Evolutionary conservation across 1,140 invertebrate genomes (phyloP), one percentile per base, ranked within the genome.

Genomic region (Cataglyphis hispanica): DNA sequence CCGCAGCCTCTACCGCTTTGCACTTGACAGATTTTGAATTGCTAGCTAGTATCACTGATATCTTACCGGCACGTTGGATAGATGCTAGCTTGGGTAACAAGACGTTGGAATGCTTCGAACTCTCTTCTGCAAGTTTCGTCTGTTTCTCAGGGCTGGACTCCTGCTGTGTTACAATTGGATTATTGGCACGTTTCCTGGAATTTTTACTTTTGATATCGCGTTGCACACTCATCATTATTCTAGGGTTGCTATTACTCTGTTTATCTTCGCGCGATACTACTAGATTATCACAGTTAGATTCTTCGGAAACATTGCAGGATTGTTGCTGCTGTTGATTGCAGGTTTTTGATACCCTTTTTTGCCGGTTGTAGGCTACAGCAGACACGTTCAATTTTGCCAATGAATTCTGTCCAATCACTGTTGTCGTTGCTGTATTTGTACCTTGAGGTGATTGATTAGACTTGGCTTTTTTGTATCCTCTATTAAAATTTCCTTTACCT

Each of bases 211-310:
- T 93, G 27, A 87, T 66, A 69, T 91, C 90, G 86, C 89, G 90
- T 67, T 92, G 89, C 40, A 66, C 84, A 63, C 67, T 85, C 77
- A 89, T 83, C 66, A 80, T 87, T 89, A 91, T 25, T 86, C 76
- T 77, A 87, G 75, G 56, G 58, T 56, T 77, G 70, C 81, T 90
- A 89, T 87, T 90, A 89, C 86, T 93, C 80, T 90, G 84, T 61
- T 86, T 80, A 70, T 90, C 86, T 80, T 93, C 91, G 53, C 90
- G 91, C 85, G 92, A 90, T 91, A 92, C 86, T 89, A 92, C 87
- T 91, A 92, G 74, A 91, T 92, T 95, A 95, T 95, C 94, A 95
- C 94, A 95, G 94, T 94, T 94, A 80, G 92, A 93, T 91, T 94
- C 93, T 88, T 91, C 93, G 72, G 94, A 93, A 58, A 92, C 84